Base-by-base conservation (phyloP, 2,888 invertebrate genomes). In the Dromius quadrimaculatus region DNA sequence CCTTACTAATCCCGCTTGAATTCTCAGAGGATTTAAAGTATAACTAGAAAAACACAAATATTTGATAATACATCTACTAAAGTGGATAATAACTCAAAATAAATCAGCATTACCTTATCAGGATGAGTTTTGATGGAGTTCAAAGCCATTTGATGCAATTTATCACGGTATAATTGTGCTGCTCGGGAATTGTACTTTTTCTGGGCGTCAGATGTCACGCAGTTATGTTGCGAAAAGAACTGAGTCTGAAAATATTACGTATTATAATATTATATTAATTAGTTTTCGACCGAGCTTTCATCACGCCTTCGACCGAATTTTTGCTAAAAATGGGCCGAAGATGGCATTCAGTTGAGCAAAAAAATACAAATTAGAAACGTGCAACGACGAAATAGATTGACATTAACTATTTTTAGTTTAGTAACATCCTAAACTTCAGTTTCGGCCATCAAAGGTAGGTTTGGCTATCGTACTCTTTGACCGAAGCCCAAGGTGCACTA, bases 111-210 rank as follows among this genome's bases (percentile, higher is more conserved):
- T 84, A 97, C 95, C 90, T 95, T 92, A 43, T 88, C 93, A 68
- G 95, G 95, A 82, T 95, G 91, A 32, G 90, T 87, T 83, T 91
- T 91, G 89, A 97, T 92, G 9, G 97, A 95, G 79, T 94, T 92
- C 74, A 90, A 87, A n/a, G 98, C 94, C 76, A 89, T 83, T 65
- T 90, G 86, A 74, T 89, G 85, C 72, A 99, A 84, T 82, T 97
- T 98, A 77, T 98, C 97, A 77, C 91, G 88, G 83, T 99, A 99
- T 78, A 96, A 84, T 79, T 93, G 92, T 1, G 99, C 98, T 57
- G 97, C 95, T 71, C 98, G 87, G 1, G 98, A 98, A 80, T 92
- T 95, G 83, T 99, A 99, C 82, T 99, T 99, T 82, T 97, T 95
- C 76, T 97, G 95, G 13, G 97, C 92, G 85, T 99, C 98, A 54